Base-by-base conservation (phyloP, 2,797 vertebrate genomes). In the Xyrichtys novacula region DNA sequence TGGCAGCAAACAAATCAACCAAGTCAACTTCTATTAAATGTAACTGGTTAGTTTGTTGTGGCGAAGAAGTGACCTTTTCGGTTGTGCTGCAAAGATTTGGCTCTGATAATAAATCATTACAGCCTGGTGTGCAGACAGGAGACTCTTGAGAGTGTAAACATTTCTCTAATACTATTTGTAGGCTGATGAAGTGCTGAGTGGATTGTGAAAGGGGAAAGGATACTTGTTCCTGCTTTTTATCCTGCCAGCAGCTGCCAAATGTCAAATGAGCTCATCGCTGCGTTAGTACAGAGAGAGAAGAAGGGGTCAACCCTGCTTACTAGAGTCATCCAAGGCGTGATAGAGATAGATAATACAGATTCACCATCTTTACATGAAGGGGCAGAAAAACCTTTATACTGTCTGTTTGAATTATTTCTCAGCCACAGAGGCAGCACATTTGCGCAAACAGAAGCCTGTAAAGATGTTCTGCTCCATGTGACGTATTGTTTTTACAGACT, bases 151-250 rank as follows among this genome's bases (percentile, higher is more conserved):
- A 76, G 65, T 71, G 39, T 91, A 91, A 93, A 91, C 87, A 88
- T 74, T 86, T 88, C 81, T 81, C 81, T 87, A 62, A 60, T 85
- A 87, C 84, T 60, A 71, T 84, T 84, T 85, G 76, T 61, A 38
- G 59, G 48, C 55, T 66, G 71, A 81, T 76, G 58, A 47, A 72
- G 75, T 55, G 49, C 31, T 71, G 43, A 52, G 74, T 65, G 64
- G 80, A 68, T 49, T 48, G 69, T 71, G 66, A 69, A 85, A 84
- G 84, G 82, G 83, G 58, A 78, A 81, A 78, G 58, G 72, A 82
- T 73, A 67, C 58, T 63, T 65, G 60, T 57, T 72, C 59, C 68
- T 81, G 84, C 80, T 58, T 86, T 86, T 82, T 72, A 76, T 82
- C 71, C 55, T 68, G 42, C 70, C 74, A 80, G 64, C 73, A 76